phyloP scores from a whole-genome alignment of 2,113 vertebrate genomes.

The Penelope pileata region DNA sequence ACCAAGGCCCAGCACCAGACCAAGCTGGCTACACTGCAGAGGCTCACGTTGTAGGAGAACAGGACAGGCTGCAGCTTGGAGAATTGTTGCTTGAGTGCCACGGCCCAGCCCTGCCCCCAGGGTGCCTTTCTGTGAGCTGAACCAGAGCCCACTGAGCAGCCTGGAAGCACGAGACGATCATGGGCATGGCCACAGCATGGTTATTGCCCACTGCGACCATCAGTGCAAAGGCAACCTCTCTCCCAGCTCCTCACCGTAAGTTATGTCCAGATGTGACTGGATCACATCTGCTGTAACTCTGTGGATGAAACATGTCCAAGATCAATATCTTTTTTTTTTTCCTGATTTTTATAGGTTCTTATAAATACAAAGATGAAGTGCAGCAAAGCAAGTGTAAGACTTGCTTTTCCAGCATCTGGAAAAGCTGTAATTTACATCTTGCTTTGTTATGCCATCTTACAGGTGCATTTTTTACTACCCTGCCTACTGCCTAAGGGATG shows the following conservation, averaged over 20 bases:
- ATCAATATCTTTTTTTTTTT: fast-evolving
- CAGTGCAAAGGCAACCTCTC: not conserved
- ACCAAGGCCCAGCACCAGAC: too few relatives aligned
- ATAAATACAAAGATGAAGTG: not conserved
- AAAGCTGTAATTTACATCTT: not conserved
- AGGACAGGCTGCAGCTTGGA: not conserved
- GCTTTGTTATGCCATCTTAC: not conserved
- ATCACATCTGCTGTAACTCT: not conserved
- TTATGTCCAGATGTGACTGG: fast-evolving
- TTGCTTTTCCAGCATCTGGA: too few relatives aligned
- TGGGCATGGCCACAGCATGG: not conserved
- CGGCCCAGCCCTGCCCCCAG: not conserved
- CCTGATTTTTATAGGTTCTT: not conserved
- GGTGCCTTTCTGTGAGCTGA: not conserved
- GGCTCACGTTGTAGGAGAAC: fast-evolving
- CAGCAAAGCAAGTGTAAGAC: not conserved
- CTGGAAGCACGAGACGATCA: not conserved
- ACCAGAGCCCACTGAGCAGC: not conserved
- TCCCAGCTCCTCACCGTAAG: fast-evolving
- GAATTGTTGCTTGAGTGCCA: not conserved
- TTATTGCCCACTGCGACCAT: not conserved
- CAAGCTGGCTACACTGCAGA: not conserved
- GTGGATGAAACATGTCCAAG: not conserved
- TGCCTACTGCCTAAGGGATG: not conserved
- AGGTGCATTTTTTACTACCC: not conserved